Evolutionary conservation across 2,113 vertebrate genomes (phyloP).

Genomic region (Neogobius melanostomus): DNA sequence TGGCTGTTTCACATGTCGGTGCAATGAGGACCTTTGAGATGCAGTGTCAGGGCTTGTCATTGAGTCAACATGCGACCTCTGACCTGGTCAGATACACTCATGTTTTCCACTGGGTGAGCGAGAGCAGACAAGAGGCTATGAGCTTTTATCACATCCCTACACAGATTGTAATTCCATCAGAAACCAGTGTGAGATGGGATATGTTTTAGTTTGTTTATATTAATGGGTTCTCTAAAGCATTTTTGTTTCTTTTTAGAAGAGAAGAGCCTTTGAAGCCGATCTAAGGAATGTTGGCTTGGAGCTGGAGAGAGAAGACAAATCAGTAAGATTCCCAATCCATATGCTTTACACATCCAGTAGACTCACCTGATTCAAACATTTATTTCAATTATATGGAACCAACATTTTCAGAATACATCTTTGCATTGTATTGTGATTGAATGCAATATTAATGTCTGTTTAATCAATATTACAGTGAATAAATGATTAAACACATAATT

Average conservation of each 20-base stretch:
- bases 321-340: constrained; percentile 69
- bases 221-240: no score
- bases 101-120: constrained; percentile 41
- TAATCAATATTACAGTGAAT: no score
- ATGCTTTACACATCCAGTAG: background rate
- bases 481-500: no score
- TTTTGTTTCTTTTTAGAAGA: constrained; percentile 77
- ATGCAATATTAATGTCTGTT: no score
- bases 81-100: constrained; percentile 11
- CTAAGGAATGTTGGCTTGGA: constrained; percentile 88
- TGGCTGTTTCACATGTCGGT: constrained; percentile 37
- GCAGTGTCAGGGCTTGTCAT: constrained; percentile 8
- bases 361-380: background rate
- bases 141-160: background rate
- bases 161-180: background rate
- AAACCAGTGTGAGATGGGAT: background rate
- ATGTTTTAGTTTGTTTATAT: no score
- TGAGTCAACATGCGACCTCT: constrained; percentile 46
- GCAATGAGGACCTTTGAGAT: constrained; percentile 19
- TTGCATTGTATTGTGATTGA: no score
- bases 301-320: constrained; percentile 92
- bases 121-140: constrained; percentile 21
- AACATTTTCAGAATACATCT: no score
- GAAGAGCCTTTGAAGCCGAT: constrained; percentile 88
- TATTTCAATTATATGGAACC: background rate